phyloP scores from a whole-genome alignment of 2,888 invertebrate species.

The Eupithecia subfuscata region DNA sequence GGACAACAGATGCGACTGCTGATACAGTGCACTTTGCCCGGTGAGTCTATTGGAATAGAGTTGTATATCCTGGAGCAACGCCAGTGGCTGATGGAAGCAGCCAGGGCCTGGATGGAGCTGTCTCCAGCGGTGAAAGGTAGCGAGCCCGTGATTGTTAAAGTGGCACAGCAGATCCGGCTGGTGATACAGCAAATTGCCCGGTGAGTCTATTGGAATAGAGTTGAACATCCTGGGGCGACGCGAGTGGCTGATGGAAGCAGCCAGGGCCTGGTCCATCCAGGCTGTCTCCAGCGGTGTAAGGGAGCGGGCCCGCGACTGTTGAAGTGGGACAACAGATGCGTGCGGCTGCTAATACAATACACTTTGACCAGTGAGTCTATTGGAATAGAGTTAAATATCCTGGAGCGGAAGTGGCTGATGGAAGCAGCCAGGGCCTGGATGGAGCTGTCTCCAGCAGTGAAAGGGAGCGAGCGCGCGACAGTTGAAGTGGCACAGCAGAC shows the following conservation, averaged over 20 bases:
- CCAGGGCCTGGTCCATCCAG: conserved; percentile 91
- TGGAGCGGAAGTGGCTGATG: conserved; percentile 76
- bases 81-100: conserved; percentile 78
- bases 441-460: conserved; percentile 84
- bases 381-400: neutral
- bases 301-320: conserved; percentile 81
- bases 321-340: conserved; percentile 89
- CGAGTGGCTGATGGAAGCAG: conserved; percentile 78
- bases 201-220: conserved; percentile 55
- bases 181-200: conserved; percentile 86
- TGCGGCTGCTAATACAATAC: conserved; percentile 86
- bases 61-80: conserved; percentile 65
- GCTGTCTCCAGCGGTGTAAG: conserved; percentile 77
- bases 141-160: conserved; percentile 85
- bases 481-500: conserved; percentile 90
- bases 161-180: conserved; percentile 88
- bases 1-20: conserved; percentile 88
- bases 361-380: conserved; percentile 82
- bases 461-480: conserved; percentile 75
- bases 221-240: conserved; percentile 63
- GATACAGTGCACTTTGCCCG: conserved; percentile 86
- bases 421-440: conserved; percentile 88
- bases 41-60: conserved; percentile 55
- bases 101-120: conserved; percentile 90
- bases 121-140: conserved; percentile 72